Base-by-base conservation (phyloP, 2,888 invertebrate genomes). In the Leptothorax acervorum region DNA sequence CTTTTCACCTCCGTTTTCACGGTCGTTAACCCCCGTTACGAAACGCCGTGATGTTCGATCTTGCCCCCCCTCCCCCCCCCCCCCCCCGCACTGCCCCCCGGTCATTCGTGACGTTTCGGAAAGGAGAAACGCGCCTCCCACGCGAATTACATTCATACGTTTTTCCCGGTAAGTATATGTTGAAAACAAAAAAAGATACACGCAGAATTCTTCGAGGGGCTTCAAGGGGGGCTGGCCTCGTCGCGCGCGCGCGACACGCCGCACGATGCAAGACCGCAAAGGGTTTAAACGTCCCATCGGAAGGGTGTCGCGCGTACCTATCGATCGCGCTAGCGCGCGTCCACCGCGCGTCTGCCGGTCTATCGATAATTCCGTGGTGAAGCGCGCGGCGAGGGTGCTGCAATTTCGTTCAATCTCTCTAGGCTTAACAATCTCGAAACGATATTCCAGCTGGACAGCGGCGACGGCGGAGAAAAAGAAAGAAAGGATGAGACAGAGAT, bases 341-440 rank as follows among this genome's bases (percentile, higher is more conserved):
- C 51, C 23, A 23, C 28, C 63, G n/a, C n/a, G n/a, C n/a, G 78
- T 76, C 63, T 53, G 23, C 55, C 78, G 23, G 23, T n/a, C 63
- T 83, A 85, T 87, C 83, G 87, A 82, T 60, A 76, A 65, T 70
- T 71, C 31, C 63, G 71, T 51, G 78, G 62, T 35, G 65, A 84
- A 76, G 53, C 79, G 42, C 75, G 48, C 66, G 63, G 42, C 53
- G 51, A 82, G 73, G 87, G 45, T 66, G 81, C 73, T 66, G 81
- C 73, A 86, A 83, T 87, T 79, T 53, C 76, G 62, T 79, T 53
- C 76, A 65, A 73, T 51, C 68, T 89, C 68, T 89, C 66, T 66
- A 85, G 70, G 65, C 66, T 88, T 75, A 48, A 88, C 86, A 74
- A 88, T 86, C 81, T 85, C 78, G n/a, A 75, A 70, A 71, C 75